phyloP scores from a whole-genome alignment of 2,797 vertebrate genomes.

The Acridotheres tristis region DNA sequence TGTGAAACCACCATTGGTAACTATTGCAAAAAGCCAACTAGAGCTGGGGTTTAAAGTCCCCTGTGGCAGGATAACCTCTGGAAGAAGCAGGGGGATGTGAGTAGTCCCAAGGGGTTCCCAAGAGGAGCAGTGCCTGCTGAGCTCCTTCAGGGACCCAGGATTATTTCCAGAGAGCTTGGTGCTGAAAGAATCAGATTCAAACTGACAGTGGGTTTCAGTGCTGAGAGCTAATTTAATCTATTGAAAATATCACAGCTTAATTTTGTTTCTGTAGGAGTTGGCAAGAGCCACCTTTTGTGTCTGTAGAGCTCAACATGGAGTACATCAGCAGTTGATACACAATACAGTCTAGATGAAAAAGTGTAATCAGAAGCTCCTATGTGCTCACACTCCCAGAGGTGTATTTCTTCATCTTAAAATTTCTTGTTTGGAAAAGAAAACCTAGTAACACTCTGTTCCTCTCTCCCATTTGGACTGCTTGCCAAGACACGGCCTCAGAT shows the following conservation, averaged over 20 bases:
- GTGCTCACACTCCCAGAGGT: background rate
- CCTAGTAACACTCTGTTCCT: background rate
- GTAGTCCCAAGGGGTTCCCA: rapidly evolving
- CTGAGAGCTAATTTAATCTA: background rate
- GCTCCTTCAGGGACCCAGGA: background rate
- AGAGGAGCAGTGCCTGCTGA: background rate
- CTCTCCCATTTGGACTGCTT: background rate
- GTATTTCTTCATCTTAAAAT: background rate
- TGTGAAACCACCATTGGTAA: constrained; percentile 92
- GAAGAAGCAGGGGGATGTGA: background rate
- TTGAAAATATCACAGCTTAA: background rate
- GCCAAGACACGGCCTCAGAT: background rate
- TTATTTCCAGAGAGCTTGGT: background rate
- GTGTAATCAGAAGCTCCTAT: background rate
- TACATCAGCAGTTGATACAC: background rate
- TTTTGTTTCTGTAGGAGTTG: background rate
- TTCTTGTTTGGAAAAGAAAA: background rate
- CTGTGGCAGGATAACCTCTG: background rate
- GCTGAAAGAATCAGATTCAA: background rate
- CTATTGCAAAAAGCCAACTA: background rate
- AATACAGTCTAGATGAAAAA: background rate
- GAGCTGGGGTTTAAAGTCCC: background rate
- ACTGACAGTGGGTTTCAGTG: background rate
- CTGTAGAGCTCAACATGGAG: background rate
- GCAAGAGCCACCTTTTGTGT: background rate